Evolutionary conservation across 2,888 invertebrate genomes (phyloP).

Genomic region (Nemapogon koenigi): DNA sequence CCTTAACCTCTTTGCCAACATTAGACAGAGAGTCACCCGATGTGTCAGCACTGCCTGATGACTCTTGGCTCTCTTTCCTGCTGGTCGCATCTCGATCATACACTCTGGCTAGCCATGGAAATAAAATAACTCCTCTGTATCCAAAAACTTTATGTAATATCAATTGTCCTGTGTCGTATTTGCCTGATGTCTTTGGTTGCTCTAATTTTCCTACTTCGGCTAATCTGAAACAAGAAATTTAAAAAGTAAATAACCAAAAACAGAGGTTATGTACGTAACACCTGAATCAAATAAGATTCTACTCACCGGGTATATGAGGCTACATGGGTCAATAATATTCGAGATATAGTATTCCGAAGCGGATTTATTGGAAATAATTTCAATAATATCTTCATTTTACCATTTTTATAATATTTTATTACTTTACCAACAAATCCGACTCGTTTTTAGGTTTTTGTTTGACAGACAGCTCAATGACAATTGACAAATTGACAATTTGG

Average conservation of each 20-base stretch:
- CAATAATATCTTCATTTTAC: slow-evolving; percentile 60
- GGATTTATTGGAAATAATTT: slow-evolving; percentile 47
- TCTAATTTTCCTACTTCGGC: slow-evolving; percentile 94
- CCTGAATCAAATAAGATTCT: slow-evolving; percentile 12
- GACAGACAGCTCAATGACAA: slow-evolving; percentile 2
- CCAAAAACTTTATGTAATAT: slow-evolving; percentile 97
- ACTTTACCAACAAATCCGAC: slow-evolving; percentile 19
- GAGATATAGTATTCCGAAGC: slow-evolving; percentile 40
- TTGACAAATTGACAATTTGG: background rate
- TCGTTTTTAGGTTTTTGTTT: slow-evolving; percentile 2
- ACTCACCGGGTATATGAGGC: slow-evolving; percentile 52
- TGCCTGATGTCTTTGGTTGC: slow-evolving; percentile 82
- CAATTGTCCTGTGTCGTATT: slow-evolving; percentile 95
- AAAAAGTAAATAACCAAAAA: slow-evolving; percentile 12
- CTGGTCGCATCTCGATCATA: slow-evolving; percentile 90
- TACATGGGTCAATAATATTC: slow-evolving; percentile 45
- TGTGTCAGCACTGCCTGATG: slow-evolving; percentile 28
- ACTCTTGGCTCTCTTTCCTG: slow-evolving; percentile 63
- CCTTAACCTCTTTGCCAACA: slow-evolving; percentile 86
- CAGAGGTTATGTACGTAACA: slow-evolving; percentile 45
- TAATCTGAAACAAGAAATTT: slow-evolving; percentile 65
- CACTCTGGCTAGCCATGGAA: slow-evolving; percentile 95
- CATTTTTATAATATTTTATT: slow-evolving; percentile 36
- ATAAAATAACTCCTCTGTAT: slow-evolving; percentile 94
- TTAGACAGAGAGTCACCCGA: slow-evolving; percentile 46